Evolutionary conservation across 2,797 vertebrate species (phyloP).

Genomic region (Rhodeus uyekii): DNA sequence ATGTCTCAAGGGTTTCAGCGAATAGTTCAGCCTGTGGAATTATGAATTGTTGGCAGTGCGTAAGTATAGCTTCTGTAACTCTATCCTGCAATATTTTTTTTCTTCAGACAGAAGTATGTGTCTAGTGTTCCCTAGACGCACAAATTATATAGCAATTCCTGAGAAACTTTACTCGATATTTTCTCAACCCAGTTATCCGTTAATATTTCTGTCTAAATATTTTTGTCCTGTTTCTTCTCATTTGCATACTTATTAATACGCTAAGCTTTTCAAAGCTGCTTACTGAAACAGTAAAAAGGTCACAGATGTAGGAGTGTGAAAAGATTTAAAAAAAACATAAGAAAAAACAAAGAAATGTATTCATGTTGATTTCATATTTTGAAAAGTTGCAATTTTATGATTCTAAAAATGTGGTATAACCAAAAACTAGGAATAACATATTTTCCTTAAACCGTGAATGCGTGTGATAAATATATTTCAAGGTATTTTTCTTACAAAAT

Average conservation of each 20-base stretch:
- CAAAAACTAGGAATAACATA: neutral
- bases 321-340: neutral
- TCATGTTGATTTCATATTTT: neutral
- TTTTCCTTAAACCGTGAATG: too few species aligned
- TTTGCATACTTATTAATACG: neutral
- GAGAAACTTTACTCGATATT: neutral
- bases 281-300: neutral
- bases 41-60: conserved; percentile 10
- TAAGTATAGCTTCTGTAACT: neutral
- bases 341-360: neutral
- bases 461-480: neutral
- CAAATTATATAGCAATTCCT: neutral
- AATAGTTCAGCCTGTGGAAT: conserved; percentile 15
- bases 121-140: conserved; percentile 2
- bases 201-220: neutral
- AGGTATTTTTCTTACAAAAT: neutral
- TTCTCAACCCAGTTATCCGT: neutral
- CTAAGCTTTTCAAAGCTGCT: neutral
- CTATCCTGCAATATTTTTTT: neutral
- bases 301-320: neutral
- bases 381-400: neutral
- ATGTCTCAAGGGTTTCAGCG: neutral
- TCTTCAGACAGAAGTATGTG: conserved; percentile 18
- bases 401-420: neutral
- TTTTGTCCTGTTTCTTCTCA: neutral